phyloP scores from a whole-genome alignment of 2,113 vertebrate species.

The Oncorhynchus nerka region DNA sequence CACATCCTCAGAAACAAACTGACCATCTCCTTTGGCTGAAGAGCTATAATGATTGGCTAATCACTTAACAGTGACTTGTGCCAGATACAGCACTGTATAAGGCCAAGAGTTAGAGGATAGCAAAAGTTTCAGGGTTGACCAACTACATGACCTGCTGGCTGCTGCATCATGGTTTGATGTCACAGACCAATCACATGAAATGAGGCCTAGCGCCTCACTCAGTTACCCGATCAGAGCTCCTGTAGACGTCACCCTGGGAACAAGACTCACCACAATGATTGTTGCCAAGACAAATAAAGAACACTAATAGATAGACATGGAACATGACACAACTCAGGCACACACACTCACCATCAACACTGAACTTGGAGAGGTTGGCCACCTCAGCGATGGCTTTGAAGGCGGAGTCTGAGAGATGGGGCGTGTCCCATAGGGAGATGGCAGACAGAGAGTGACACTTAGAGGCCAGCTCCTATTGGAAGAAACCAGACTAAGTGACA shows the following conservation, averaged over 20 bases:
- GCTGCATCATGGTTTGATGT: no score
- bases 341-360: conserved; percentile 65
- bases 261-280: no score
- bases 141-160: no score
- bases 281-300: no score
- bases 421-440: conserved; percentile 72
- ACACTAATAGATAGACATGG: neutral
- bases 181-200: no score
- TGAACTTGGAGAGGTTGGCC: conserved; percentile 70
- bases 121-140: no score
- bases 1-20: no score
- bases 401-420: conserved; percentile 73
- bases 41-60: neutral
- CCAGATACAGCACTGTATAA: neutral
- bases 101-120: no score
- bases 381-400: conserved; percentile 71
- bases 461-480: conserved; percentile 72
- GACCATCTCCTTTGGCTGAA: no score
- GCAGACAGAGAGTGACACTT: conserved; percentile 68
- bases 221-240: no score
- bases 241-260: no score
- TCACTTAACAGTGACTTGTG: neutral
- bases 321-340: conserved; percentile 30
- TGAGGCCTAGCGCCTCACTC: no score
- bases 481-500: neutral